Conservation (phyloP, 1,140 invertebrate species). For the Heterodera schachtii region DNA sequence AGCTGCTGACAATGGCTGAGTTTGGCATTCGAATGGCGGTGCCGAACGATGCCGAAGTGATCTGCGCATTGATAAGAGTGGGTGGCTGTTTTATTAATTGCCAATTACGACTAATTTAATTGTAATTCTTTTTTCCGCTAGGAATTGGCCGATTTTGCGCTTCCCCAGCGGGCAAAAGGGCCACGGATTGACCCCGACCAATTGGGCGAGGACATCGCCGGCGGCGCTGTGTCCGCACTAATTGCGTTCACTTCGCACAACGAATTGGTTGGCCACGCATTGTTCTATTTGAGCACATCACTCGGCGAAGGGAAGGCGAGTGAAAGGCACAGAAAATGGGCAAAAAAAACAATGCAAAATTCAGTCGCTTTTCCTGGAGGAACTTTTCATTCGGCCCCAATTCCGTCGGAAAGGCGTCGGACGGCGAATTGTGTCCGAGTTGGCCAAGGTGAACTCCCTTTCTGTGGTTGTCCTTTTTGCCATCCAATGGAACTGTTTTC, state of each 20-base stretch:
- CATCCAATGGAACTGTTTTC: no score
- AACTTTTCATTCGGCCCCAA: slow-evolving; percentile 18
- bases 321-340: not conserved
- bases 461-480: no score
- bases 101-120: not conserved
- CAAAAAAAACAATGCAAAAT: not conserved
- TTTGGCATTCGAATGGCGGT: not conserved
- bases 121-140: not conserved
- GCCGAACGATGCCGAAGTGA: not conserved
- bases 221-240: not conserved
- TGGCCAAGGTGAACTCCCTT: not conserved
- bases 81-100: not conserved
- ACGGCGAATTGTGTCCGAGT: slow-evolving; percentile 7
- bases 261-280: slow-evolving; percentile 2
- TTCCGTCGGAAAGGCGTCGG: slow-evolving; percentile 17
- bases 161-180: not conserved
- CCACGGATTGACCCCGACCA: not conserved
- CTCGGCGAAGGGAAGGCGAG: slow-evolving; percentile 1
- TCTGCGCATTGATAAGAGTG: not conserved
- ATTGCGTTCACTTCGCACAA: not conserved
- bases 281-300: not conserved
- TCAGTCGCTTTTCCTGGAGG: slow-evolving; percentile 6
- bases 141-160: not conserved
- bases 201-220: not conserved
- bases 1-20: not conserved